Base-by-base conservation (phyloP, 1,140 invertebrate genomes). In the Chymomyza costata region DNA sequence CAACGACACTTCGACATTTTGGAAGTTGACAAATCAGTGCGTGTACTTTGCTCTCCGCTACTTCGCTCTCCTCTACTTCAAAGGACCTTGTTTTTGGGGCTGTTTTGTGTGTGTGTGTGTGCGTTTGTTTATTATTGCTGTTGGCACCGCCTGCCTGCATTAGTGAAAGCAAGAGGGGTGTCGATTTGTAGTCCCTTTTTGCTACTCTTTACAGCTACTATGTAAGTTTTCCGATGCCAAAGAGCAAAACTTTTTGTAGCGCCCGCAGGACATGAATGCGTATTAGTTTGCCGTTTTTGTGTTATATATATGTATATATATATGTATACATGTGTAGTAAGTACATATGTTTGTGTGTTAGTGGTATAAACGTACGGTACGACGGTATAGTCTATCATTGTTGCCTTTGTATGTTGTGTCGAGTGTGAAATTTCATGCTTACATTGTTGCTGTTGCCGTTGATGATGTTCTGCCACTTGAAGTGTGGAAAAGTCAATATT, bases 11-110 rank as follows among this genome's bases (percentile, higher is more conserved):
- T 78, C 73, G 71, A 78, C 71, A 78, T 78, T 78, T 78, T 80
- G 54, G 80, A 80, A 78, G 73, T 78, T 78, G 73, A 78, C 73
- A 78, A 78, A 78, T 78, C 73, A 78, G 73, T 78, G 73, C 67
- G 67, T 78, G 73, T 74, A 68, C 53, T 21, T 34, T 37, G 46
- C 16, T 48, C 19, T 38, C 46, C 45, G 25, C 25, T 28, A 28
- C 25, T 28, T 28, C 21, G 32, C 10, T 28, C 10, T 28, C 5
- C 34, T 48, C 17, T 46, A 46, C 16, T 44, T 30, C 5, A 18
- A 15, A 19, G 32, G 14, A 17, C 28, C 14, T 13, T 28, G 28
- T 32, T 57, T 45, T 43, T 53, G 40, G 62, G 67, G 69, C 68
- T 51, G 69, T 51, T 59, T 28, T 13, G n/a, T 17, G n/a, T 15